These are phyloP conservation scores for Capitulum mitella DNA, from an alignment of 2,888 invertebrate species.

Conservation along the genomic window DNA sequence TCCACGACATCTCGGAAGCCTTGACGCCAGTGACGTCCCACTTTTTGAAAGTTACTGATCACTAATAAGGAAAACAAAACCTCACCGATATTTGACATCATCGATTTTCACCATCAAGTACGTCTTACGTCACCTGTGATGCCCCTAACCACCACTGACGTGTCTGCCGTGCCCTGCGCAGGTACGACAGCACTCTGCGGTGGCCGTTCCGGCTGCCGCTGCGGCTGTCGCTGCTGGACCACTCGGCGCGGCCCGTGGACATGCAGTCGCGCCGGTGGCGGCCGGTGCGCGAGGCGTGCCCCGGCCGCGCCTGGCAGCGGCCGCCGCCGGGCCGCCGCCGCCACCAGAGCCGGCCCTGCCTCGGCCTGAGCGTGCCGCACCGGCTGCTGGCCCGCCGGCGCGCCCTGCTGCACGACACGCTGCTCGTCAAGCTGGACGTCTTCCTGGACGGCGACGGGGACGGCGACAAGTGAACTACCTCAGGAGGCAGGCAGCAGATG, in stretches of 20 bases:
- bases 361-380: conserved; percentile 47
- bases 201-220: conserved; percentile 46
- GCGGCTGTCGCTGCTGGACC: conserved; percentile 42
- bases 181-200: conserved; percentile 41
- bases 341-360: too few species aligned
- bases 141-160: too few species aligned
- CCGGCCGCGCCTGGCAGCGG: conserved; percentile 34
- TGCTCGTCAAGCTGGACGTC: conserved; percentile 52
- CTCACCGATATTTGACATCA: too few species aligned
- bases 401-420: conserved; percentile 47
- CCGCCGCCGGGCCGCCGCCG: too few species aligned
- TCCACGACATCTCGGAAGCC: too few species aligned
- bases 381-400: conserved; percentile 47
- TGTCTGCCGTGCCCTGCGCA: too few species aligned
- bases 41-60: too few species aligned
- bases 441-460: conserved; percentile 43
- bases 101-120: too few species aligned
- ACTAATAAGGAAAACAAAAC: too few species aligned
- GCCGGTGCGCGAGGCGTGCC: conserved; percentile 43
- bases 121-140: too few species aligned
- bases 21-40: too few species aligned
- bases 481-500: too few species aligned
- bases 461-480: not conserved
- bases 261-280: conserved; percentile 44
- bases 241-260: conserved; percentile 38